Conservation (phyloP, 2,797 vertebrate genomes). For the Acridotheres tristis region DNA sequence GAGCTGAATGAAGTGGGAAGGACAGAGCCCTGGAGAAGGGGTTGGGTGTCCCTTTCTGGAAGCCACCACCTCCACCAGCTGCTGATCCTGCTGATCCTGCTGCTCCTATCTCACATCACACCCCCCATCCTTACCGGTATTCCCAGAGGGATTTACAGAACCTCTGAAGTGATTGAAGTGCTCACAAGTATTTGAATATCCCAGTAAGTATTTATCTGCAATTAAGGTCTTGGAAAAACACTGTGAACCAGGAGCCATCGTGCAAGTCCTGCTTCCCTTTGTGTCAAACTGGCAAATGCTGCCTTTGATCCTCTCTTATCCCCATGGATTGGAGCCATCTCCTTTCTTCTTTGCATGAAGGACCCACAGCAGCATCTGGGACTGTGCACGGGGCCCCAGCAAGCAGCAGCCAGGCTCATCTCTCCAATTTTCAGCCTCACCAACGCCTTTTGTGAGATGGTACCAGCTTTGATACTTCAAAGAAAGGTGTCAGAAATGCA, state of each 20-base stretch:
- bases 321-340: neutral
- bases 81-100: neutral
- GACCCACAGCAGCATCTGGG: neutral
- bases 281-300: neutral
- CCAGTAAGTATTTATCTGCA: neutral
- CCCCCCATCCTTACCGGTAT: rapidly evolving
- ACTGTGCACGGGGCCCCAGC: rapidly evolving
- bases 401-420: neutral
- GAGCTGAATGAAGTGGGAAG: neutral
- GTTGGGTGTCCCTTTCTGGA: neutral
- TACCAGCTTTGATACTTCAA: neutral
- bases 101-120: rapidly evolving
- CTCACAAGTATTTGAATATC: neutral
- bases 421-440: neutral
- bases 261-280: neutral
- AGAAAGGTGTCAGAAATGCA: constrained; percentile 22
- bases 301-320: neutral
- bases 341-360: neutral
- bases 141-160: neutral
- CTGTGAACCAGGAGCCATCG: neutral
- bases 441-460: neutral
- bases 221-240: neutral
- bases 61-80: neutral
- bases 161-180: neutral
- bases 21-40: neutral